Evolutionary conservation across 2,888 invertebrate genomes (phyloP), one percentile per base, ranked within the genome.

Genomic region (Didymodactylos carnosus): DNA sequence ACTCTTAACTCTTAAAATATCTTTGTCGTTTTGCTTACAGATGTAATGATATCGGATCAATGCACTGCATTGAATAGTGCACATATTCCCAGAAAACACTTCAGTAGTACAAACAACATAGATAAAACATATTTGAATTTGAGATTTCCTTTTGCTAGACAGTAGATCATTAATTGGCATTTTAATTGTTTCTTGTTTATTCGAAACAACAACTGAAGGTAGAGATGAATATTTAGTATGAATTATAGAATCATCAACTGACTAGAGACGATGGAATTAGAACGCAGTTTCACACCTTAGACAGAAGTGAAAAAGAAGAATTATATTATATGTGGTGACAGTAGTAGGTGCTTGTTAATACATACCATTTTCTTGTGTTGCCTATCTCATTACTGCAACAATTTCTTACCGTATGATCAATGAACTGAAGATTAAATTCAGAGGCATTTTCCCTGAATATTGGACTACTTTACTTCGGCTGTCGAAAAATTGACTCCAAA

Each of bases 121-220:
- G n/a, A 46, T 10, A 27, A 3, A 19, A 23, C 4, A 3, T 72
- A 84, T 84, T 82, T 94, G 90, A 78, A 98, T 97, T 86, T 98
- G 98, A 77, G 94, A 95, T 83, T 92, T 94, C 84, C 89, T 90
- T 82, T 91, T 92, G 5, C 94, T 95, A 0, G 87, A 84, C 0
- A 97, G 97, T 5, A 97, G 97, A 83, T 98, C 98, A 83, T 98
- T 98, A 79, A 98, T 92, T 13, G 97, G 97, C 88, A 98, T 88
- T 87, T 92, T 94, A 10, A 98, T 89, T 0, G 91, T 95, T 84
- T 98, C 97, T 81, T 98, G 94, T 86, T 89, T 95, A 83, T 98
- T 98, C 2, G 92, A 90, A 88, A 98, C 91, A 0, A 98, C 97
- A 78, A 94, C 90, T 1, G 97, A 97, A 23, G 94, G 88, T n/a